Percentiles rank a stretch among this genome's conserved stretches.
These are phyloP conservation scores for Osmoderma eremita DNA, from an alignment of 2,888 invertebrate species.

Conservation along the genomic window DNA sequence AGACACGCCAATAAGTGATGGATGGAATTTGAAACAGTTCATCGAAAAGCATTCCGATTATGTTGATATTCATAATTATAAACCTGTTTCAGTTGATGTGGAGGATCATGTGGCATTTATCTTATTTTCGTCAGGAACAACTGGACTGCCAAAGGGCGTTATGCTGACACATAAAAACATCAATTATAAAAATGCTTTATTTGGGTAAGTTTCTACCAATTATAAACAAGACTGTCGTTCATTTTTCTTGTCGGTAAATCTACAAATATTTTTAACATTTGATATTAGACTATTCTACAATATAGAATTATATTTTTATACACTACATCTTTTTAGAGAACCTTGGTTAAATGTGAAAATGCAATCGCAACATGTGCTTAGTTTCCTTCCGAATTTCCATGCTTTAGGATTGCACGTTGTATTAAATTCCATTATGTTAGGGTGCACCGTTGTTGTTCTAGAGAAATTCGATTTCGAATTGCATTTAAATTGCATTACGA, in stretches of 20 bases:
- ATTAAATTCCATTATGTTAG: slow-evolving; percentile 21
- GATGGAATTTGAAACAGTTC: slow-evolving; percentile 19
- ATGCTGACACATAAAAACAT: slow-evolving; percentile 77
- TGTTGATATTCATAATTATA: slow-evolving; percentile 31
- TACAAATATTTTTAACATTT: not conserved
- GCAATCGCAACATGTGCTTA: slow-evolving; percentile 49
- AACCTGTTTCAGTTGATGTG: slow-evolving; percentile 62
- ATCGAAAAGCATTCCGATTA: not conserved
- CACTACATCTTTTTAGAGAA: slow-evolving; percentile 20
- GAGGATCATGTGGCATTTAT: slow-evolving; percentile 70
- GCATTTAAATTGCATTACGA: slow-evolving; percentile 50
- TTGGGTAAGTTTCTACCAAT: slow-evolving; percentile 38
- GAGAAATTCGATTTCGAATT: slow-evolving; percentile 51
- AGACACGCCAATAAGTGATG: not conserved
- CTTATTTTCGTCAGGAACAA: slow-evolving; percentile 84
- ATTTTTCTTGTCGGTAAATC: not conserved
- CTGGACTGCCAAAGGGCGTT: slow-evolving; percentile 82
- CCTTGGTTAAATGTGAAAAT: not conserved
- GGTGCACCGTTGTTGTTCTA: slow-evolving; percentile 47
- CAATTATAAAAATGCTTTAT: slow-evolving; percentile 57
- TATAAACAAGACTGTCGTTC: not conserved
- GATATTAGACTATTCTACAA: not conserved
- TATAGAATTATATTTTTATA: not conserved
- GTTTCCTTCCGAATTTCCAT: slow-evolving; percentile 36
- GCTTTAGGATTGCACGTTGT: slow-evolving; percentile 25